Evolutionary conservation across 2,797 vertebrate species (phyloP), one percentile per base, ranked within the genome.

Genomic region (Lepilemur ruficaudatus): DNA sequence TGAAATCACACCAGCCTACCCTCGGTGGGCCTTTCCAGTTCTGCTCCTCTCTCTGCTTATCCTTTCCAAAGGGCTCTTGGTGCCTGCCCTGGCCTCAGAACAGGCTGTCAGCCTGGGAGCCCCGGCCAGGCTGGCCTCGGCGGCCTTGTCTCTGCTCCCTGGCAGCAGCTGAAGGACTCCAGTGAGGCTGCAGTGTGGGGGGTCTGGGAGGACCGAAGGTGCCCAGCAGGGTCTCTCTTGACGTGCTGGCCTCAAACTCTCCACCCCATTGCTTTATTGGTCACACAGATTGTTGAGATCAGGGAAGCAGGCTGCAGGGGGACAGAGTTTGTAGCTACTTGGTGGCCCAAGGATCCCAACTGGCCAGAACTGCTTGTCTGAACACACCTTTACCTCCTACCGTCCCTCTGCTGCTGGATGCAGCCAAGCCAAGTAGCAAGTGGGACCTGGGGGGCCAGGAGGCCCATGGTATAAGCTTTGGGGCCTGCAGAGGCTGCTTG

Each of bases 371-470:
- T 13, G 52, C 38, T 38, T 25, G 2, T 50, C 1, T 15, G 52
- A 46, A 12, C 11, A 38, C 14, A 20, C 57, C 43, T 93, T 28
- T 25, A 4, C 7, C 32, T 9, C 3, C 57, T n/a, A 25, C 32
- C 3, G 0, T 22, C 1, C 1, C 23, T 75, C 17, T 1, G 32
- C 38, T 59, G 20, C 35, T 4, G 28, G 35, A 28, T 23, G 13
- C 35, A 55, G 65, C 48, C 32, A 30, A 59, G 57, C 43, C 52
- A 23, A 15, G 18, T 22, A 41, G 38, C 35, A 41, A 23, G 35
- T 10, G 8, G 52, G 38, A 12, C 25, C 55, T 65, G 5, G 30
- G 61, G 18, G 35, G 50, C 55, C 20, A 7, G 22, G 52, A 8
- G 7, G 20, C 55, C 59, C 57, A 57, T 11, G 14, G 22, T 14